Base-by-base conservation (phyloP, 2,888 invertebrate genomes). In the Phlogophora meticulosa region DNA sequence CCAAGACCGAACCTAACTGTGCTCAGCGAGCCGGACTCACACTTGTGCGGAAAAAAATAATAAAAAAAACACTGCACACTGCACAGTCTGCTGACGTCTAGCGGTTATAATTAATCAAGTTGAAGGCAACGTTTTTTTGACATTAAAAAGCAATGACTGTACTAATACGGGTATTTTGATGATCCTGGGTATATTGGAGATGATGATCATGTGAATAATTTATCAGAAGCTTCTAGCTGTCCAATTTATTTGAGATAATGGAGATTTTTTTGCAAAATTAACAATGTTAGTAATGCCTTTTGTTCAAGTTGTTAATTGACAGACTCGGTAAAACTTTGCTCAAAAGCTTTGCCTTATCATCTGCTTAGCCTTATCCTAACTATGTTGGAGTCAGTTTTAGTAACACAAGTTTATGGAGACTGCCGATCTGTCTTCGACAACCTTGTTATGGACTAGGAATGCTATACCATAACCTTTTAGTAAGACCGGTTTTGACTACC, bases 11-110 rank as follows among this genome's bases (percentile, higher is more conserved):
- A 61, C 68, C 60, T 76, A 78, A 69, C 79, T 74, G 82, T 82
- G 83, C 76, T 72, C 83, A 83, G 64, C 72, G 83, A 81, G 73
- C 81, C 71, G 81, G 10, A 72, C 28, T 59, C 61, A 62, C 59
- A 59, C 51, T 43, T 36, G 57, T n/a, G 52, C 43, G 28, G 59
- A 48, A 78, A 72, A 66, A 71, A 64, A 63, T 10, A 36, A 32
- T 3, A 66, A 36, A 72, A 70, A 72, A 72, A 64, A 79, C 51
- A 74, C 51, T 67, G 67, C 72, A 68, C 61, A 61, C 43, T 69
- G 70, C 72, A 83, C 75, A 81, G 67, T 78, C 75, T 67, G 36
- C 59, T 72, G 58, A 52, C 52, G 72, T 42, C 65, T 81, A 80
- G 62, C 79, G 76, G 70, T 48, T 64, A 4, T 56, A 62, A 62